Percentiles rank a stretch among this genome's conserved stretches.
Conservation (phyloP, 2,113 vertebrate genomes). For the Corynorhinus townsendii region DNA sequence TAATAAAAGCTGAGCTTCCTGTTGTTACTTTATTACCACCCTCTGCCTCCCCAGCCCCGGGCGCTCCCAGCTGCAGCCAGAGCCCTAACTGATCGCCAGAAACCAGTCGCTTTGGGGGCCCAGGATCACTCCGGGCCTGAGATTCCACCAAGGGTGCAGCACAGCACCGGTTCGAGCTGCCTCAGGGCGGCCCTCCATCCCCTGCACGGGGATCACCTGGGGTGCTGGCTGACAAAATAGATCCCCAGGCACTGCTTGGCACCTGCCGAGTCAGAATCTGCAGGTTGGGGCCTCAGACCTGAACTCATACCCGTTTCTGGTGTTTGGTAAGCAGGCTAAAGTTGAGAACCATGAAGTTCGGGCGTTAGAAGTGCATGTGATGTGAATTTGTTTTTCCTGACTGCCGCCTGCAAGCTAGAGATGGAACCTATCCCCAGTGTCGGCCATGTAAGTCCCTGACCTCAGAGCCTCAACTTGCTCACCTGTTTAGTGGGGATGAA, state of each 20-base stretch:
- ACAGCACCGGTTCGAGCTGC: neutral
- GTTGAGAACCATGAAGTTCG: neutral
- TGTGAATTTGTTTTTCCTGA: neutral
- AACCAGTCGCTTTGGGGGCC: neutral
- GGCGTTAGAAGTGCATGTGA: neutral
- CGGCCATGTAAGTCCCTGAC: neutral
- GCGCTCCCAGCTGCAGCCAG: constrained; percentile 67
- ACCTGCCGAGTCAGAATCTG: neutral
- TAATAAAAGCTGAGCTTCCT: constrained; percentile 76
- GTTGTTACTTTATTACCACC: constrained; percentile 71
- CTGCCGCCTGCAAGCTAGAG: neutral
- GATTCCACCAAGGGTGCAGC: neutral
- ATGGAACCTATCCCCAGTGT: neutral
- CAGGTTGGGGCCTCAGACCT: neutral
- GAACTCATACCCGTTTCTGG: neutral
- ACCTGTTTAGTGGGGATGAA: neutral
- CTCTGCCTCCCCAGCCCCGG: constrained; percentile 57
- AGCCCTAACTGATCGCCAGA: constrained; percentile 43
- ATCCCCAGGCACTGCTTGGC: neutral
- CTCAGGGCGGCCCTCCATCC: neutral
- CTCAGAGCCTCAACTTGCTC: neutral
- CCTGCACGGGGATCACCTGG: neutral
- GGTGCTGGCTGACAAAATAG: neutral
- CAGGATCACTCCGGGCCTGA: neutral
- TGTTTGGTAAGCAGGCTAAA: neutral